These are phyloP conservation scores for Folsomia manolachei DNA, from an alignment of 2,888 invertebrate species.

Conservation along the genomic window DNA sequence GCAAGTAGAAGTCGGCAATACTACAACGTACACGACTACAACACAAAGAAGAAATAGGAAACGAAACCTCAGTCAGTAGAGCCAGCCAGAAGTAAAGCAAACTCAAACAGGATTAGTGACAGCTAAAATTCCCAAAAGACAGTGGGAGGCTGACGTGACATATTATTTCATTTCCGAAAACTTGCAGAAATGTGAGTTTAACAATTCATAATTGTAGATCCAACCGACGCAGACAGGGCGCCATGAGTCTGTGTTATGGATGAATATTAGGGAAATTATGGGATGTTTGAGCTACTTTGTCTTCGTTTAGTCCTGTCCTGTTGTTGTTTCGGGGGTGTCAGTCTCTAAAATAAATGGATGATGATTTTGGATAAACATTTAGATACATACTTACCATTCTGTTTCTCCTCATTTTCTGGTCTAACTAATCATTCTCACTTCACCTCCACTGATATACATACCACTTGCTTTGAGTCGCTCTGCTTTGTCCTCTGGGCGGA, in stretches of 20 bases:
- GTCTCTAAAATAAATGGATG: slow-evolving; percentile 16
- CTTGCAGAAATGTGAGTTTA: slow-evolving; percentile 16
- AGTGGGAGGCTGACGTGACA: slow-evolving; percentile 20
- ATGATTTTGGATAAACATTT: slow-evolving; percentile 13
- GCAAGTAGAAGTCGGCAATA: no score
- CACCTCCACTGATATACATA: no score
- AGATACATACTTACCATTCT: slow-evolving; percentile 7
- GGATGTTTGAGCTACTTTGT: not conserved
- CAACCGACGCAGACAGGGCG: not conserved
- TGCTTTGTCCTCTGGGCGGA: slow-evolving; percentile 6
- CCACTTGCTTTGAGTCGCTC: no score
- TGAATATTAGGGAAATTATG: slow-evolving; percentile 9
- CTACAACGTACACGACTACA: not conserved
- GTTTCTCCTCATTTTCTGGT: no score
- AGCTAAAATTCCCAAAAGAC: slow-evolving; percentile 10
- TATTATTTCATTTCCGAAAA: slow-evolving; percentile 21
- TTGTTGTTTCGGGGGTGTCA: slow-evolving; percentile 12
- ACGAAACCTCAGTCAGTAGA: not conserved
- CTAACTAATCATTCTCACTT: slow-evolving; percentile 19
- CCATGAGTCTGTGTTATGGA: slow-evolving; percentile 5
- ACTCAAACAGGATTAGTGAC: slow-evolving; percentile 1
- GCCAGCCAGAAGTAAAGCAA: not conserved
- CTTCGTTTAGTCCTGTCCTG: slow-evolving; percentile 1
- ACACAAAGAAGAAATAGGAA: not conserved
- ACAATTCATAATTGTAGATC: slow-evolving; percentile 2